These are phyloP conservation scores for Drosophila prolongata DNA, from an alignment of 2,888 invertebrate genomes.

Conservation along the genomic window DNA sequence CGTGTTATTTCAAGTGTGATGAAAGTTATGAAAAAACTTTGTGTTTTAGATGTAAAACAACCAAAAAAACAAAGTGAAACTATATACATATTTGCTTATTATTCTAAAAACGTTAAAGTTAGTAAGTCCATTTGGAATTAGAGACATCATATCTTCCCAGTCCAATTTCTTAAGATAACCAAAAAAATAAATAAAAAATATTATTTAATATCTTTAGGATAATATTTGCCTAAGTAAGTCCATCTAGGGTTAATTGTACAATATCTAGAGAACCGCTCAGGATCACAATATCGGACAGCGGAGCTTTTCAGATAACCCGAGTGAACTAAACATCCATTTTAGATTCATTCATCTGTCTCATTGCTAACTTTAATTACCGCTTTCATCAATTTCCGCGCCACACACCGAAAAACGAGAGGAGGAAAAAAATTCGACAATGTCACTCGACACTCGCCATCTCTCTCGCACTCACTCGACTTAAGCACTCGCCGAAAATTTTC, in stretches of 20 bases:
- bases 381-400: slow-evolving; percentile 39
- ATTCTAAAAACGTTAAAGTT: no score
- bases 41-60: no score
- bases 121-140: no score
- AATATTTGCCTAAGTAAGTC: no score
- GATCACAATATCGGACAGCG: not conserved
- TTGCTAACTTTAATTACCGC: slow-evolving; percentile 24
- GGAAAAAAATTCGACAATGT: slow-evolving; percentile 3
- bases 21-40: no score
- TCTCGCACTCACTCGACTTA: slow-evolving; percentile 19
- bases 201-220: not conserved
- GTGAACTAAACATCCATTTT: slow-evolving; percentile 23
- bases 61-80: no score
- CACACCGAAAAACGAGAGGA: slow-evolving; percentile 7
- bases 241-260: not conserved
- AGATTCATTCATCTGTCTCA: slow-evolving; percentile 6
- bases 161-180: no score
- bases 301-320: slow-evolving; percentile 3
- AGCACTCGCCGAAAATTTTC: slow-evolving; percentile 32
- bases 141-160: no score
- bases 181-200: not conserved
- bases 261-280: not conserved
- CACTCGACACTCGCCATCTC: slow-evolving; percentile 19
- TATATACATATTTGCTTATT: no score
- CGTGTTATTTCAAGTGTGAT: no score